Base-by-base conservation (phyloP, 2,888 invertebrate genomes). In the Hemistola chrysoprasaria region DNA sequence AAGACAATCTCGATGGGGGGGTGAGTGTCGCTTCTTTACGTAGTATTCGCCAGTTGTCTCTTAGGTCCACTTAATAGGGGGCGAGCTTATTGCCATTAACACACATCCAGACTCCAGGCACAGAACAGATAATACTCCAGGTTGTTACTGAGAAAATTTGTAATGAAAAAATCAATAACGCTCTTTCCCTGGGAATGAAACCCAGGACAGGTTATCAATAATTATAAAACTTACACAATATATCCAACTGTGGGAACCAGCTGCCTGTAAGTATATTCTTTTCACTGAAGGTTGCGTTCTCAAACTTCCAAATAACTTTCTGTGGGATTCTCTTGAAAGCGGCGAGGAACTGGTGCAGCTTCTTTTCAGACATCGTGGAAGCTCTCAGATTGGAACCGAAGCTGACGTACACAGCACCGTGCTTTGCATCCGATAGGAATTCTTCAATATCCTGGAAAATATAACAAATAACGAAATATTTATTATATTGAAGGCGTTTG, bases 281-380 rank as follows among this genome's bases (percentile, higher is more conserved):
- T 47, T 92, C 78, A 49, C 85, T 86, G 60, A 92, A 69, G 2
- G 87, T 80, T 0, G 91, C 91, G 32, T 90, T 88, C 61, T 94
- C 94, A 90, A 92, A 93, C 77, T 94, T 95, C 94, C 94, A 94
- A 10, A 95, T 75, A 0, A 95, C 90, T 50, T 91, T 91, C 58
- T 93, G 90, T 0, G 93, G 91, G 35, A 95, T 78, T 33, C 82
- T 81, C 1, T 81, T 74, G 48, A 95, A 91, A 0, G 92, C 93
- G 0, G 81, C 79, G 8, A 93, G 44, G 47, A 95, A 91, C 10
- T 82, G 80, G 4, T 84, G 65, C 32, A 91, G 62, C 57, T 91
- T 93, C 0, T 89, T 75, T 8, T 76, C 65, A 0, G 92, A 90
- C 75, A 95, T 91, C 0, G 91, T 91, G 23, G 91, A 90, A 0